These are phyloP conservation scores for Drosophila suzukii DNA, from an alignment of 1,140 invertebrate genomes.

Conservation along the genomic window DNA sequence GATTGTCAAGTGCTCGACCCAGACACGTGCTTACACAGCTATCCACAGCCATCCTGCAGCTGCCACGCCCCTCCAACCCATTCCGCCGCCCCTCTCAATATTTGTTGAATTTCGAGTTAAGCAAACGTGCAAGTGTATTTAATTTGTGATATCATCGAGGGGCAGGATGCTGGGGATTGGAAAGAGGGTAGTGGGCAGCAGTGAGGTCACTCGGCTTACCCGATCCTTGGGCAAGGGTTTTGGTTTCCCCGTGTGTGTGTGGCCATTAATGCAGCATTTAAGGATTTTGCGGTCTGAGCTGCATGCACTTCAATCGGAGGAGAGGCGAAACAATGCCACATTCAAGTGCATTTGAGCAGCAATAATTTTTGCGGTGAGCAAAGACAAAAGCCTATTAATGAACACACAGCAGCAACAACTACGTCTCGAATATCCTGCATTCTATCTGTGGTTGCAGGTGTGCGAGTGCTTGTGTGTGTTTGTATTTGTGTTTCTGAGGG, in stretches of 20 bases:
- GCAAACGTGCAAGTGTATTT: slow-evolving; percentile 71
- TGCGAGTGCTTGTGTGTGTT: not conserved
- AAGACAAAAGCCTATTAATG: slow-evolving; percentile 82
- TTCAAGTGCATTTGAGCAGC: slow-evolving; percentile 81
- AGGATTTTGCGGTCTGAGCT: slow-evolving; percentile 68
- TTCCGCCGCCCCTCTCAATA: slow-evolving; percentile 21
- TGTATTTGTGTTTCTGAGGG: slow-evolving; percentile 10
- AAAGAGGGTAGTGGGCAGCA: not conserved
- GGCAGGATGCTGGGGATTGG: not conserved
- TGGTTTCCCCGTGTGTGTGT: slow-evolving; percentile 1
- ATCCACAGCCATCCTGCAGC: slow-evolving; percentile 24
- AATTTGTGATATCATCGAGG: slow-evolving; percentile 65
- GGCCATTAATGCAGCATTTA: slow-evolving; percentile 70
- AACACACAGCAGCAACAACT: slow-evolving; percentile 52
- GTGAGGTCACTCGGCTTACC: slow-evolving; percentile 6
- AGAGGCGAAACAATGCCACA: slow-evolving; percentile 59
- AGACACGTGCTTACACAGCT: slow-evolving; percentile 75
- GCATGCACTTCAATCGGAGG: slow-evolving; percentile 15
- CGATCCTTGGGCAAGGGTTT: not conserved
- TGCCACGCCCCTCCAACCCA: slow-evolving; percentile 9
- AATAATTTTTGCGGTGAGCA: slow-evolving; percentile 81
- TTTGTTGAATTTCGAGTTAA: slow-evolving; percentile 60
- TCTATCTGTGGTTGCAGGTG: slow-evolving; percentile 39
- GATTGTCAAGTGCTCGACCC: slow-evolving; percentile 76
- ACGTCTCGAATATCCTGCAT: slow-evolving; percentile 45